Evolutionary conservation across 2,113 vertebrate species (phyloP).

Genomic region (Felis catus): DNA sequence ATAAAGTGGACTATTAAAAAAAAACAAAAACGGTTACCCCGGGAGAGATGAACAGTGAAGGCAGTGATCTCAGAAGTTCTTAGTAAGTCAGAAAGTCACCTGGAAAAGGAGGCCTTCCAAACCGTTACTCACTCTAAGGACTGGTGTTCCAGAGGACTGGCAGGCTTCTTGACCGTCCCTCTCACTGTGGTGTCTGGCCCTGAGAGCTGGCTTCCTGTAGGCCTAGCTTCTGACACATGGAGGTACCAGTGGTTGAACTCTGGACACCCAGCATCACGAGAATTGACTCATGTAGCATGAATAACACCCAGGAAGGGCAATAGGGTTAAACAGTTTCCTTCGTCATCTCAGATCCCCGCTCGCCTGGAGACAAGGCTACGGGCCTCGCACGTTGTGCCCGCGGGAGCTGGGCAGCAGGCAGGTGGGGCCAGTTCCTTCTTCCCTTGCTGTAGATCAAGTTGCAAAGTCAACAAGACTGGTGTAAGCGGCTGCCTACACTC

Average conservation of each 20-base stretch:
- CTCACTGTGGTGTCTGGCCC: neutral
- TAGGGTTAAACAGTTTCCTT: neutral
- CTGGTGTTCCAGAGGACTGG: neutral
- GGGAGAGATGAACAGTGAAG: neutral
- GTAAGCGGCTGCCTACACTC: neutral
- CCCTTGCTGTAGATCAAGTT: neutral
- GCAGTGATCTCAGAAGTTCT: neutral
- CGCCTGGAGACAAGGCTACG: neutral
- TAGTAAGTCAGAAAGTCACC: neutral
- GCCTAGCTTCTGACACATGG: neutral
- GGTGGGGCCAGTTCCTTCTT: neutral
- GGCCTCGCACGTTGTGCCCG: neutral
- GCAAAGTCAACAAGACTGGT: conserved; percentile 33
- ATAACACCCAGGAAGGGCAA: neutral
- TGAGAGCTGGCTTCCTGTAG: neutral
- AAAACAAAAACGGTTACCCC: neutral
- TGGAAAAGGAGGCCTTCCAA: neutral
- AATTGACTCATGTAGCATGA: neutral
- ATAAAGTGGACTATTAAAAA: neutral
- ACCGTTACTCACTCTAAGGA: neutral
- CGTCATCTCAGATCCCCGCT: neutral
- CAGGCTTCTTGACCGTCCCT: neutral
- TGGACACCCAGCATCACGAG: neutral
- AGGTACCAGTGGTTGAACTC: neutral
- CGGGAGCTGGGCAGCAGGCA: neutral